These are phyloP conservation scores for Esox niger DNA, from an alignment of 2,113 vertebrate genomes.

Conservation along the genomic window DNA sequence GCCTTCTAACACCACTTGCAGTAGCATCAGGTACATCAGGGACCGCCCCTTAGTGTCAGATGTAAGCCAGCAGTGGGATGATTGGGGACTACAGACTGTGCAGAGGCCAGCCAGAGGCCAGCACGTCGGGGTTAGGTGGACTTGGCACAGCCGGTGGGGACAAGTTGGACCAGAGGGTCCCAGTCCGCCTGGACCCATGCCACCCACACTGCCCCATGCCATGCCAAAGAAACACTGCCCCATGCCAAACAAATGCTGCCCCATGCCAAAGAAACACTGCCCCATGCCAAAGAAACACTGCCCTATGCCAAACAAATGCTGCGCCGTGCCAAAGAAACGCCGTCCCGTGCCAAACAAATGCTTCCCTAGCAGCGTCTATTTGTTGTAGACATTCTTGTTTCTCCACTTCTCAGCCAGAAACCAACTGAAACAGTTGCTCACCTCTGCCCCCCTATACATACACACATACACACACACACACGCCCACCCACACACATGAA, in stretches of 20 bases:
- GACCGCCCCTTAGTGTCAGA: no score
- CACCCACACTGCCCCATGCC: not conserved
- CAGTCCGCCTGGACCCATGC: constrained; percentile 1
- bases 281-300: not conserved
- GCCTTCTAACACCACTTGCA: no score
- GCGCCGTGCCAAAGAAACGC: not conserved
- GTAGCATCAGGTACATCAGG: no score
- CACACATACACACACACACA: no score
- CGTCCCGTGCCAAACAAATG: not conserved
- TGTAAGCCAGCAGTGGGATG: no score
- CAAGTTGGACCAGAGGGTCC: not conserved
- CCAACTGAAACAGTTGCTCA: not conserved
- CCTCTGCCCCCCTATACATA: not conserved
- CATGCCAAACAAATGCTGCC: not conserved
- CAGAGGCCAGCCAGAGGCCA: constrained; percentile 3
- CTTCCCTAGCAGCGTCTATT: not conserved
- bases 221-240: not conserved
- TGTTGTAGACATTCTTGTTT: no score
- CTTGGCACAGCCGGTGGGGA: not conserved
- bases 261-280: not conserved
- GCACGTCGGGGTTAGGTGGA: not conserved
- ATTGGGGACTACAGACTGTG: not conserved
- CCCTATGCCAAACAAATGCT: not conserved
- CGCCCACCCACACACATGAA: no score
- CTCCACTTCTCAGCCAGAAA: not conserved